A percentile compares a stretch with the other conserved stretches of the same genome.
Conservation (phyloP, 2,888 invertebrate species). For the Volucella zonaria region DNA sequence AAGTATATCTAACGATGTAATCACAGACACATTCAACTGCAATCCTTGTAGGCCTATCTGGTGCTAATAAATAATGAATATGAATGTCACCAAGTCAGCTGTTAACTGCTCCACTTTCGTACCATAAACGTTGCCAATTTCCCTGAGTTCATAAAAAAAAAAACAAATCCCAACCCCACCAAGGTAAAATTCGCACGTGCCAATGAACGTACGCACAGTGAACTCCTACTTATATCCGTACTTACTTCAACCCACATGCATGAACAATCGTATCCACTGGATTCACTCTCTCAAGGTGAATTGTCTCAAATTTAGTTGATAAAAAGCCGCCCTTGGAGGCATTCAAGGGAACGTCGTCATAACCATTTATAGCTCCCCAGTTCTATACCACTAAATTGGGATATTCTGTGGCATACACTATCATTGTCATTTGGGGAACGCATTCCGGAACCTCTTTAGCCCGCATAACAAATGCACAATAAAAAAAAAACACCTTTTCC, state of each 20-base stretch:
- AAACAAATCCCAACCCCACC: not conserved
- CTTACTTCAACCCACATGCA: no score
- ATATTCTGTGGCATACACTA: not conserved
- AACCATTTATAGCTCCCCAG: slow-evolving; percentile 21
- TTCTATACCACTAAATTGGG: slow-evolving; percentile 53
- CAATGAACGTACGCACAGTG: slow-evolving; percentile 25
- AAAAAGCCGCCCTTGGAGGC: slow-evolving; percentile 19
- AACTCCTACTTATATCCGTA: not conserved
- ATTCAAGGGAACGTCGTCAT: slow-evolving; percentile 5
- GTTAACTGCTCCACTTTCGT: slow-evolving; percentile 48
- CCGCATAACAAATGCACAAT: not conserved
- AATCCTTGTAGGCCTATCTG: slow-evolving; percentile 32
- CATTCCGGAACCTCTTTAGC: not conserved
- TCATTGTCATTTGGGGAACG: not conserved
- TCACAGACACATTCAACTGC: no score
- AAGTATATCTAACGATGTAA: no score
- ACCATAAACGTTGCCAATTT: slow-evolving; percentile 35
- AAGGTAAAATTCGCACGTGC: slow-evolving; percentile 64
- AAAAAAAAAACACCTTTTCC: slow-evolving; percentile 44
- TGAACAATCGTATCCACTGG: no score
- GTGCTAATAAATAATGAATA: slow-evolving; percentile 32
- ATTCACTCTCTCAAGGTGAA: not conserved
- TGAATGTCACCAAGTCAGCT: slow-evolving; percentile 15
- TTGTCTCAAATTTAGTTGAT: slow-evolving; percentile 23
- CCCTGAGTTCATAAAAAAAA: slow-evolving; percentile 25